phyloP scores from a whole-genome alignment of 2,888 invertebrate species.

The Pseudococcus viburni region DNA sequence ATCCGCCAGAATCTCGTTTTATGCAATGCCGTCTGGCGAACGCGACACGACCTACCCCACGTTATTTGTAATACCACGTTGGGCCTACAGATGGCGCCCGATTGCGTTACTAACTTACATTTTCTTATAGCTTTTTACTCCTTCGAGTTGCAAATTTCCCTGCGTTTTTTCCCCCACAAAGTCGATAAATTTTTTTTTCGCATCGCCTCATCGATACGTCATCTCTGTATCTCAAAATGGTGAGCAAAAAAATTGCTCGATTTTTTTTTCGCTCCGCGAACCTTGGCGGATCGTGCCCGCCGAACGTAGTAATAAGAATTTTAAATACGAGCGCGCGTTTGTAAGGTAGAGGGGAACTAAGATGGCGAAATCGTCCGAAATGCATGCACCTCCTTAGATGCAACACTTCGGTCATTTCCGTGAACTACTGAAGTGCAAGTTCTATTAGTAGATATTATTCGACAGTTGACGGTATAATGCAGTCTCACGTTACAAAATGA shows the following conservation, averaged over 20 bases:
- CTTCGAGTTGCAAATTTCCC: not conserved
- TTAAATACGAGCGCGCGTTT: constrained; percentile 64
- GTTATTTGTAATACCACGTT: constrained; percentile 4
- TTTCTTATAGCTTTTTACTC: constrained; percentile 2
- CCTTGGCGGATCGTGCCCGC: not conserved
- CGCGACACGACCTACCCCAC: constrained; percentile 63
- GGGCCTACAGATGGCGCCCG: constrained; percentile 59
- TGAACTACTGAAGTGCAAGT: constrained; percentile 67
- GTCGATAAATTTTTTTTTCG: constrained; percentile 36
- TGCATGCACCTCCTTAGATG: constrained; percentile 66
- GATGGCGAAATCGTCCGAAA: constrained; percentile 66
- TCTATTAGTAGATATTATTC: constrained; percentile 66
- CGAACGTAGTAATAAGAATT: constrained; percentile 53
- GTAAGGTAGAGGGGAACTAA: constrained; percentile 64
- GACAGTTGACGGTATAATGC: constrained; percentile 65
- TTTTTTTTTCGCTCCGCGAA: not conserved
- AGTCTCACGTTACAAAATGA: constrained; percentile 65
- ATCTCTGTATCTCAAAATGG: not conserved
- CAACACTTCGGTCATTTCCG: constrained; percentile 66
- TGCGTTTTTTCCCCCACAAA: not conserved
- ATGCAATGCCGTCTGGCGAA: constrained; percentile 65
- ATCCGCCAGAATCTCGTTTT: constrained; percentile 45
- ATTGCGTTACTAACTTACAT: constrained; percentile 24
- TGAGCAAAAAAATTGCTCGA: not conserved
- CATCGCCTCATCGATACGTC: not conserved